Conservation (phyloP, 2,797 vertebrate genomes). For the Eidolon dupreanum region DNA sequence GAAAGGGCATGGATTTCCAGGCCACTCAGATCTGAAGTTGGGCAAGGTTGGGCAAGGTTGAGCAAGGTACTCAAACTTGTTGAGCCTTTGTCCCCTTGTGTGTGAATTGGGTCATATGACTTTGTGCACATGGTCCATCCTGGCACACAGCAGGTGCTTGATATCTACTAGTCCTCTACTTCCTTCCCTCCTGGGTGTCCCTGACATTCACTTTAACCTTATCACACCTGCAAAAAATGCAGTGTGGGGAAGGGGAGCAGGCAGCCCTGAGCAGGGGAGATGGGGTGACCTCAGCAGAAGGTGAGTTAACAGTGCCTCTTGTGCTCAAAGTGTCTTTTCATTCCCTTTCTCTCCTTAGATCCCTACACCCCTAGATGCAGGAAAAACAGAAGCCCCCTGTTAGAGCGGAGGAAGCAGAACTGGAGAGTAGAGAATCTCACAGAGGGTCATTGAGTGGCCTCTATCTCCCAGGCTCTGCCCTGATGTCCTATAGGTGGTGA, state of each 20-base stretch:
- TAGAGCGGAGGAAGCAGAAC: background rate
- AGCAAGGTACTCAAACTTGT: background rate
- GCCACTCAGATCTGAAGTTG: background rate
- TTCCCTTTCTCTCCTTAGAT: background rate
- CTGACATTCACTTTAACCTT: background rate
- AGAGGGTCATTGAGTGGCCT: background rate
- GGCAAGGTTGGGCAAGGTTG: background rate
- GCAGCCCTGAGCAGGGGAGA: background rate
- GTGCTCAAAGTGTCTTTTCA: background rate
- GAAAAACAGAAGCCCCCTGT: background rate
- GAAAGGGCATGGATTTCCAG: background rate
- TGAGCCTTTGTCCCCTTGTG: background rate
- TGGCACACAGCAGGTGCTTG: background rate
- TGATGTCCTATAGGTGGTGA: background rate
- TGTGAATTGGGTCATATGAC: background rate
- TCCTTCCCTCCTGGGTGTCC: background rate
- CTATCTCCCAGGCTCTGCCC: too few relatives aligned
- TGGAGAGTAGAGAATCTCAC: background rate
- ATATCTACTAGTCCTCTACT: background rate
- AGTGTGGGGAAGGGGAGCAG: background rate
- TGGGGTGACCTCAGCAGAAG: accelerated
- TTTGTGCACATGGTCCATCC: background rate
- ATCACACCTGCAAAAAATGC: background rate
- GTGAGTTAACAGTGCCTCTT: background rate
- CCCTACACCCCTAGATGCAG: too few relatives aligned